Conservation (phyloP, 2,888 invertebrate genomes). For the Sylvicola cinctus region DNA sequence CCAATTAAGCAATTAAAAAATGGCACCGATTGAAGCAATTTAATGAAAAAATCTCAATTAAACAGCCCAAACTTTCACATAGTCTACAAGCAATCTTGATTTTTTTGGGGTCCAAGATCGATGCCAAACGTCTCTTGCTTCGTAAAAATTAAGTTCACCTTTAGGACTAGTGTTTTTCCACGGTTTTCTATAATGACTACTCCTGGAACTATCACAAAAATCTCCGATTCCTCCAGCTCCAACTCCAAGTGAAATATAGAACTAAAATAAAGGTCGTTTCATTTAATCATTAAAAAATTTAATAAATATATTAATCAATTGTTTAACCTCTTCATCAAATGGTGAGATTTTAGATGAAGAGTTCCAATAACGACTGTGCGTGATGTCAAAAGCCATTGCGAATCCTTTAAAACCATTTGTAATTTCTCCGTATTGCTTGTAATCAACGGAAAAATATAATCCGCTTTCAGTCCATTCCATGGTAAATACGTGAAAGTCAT, state of each 20-base stretch:
- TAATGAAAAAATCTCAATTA: too few species aligned
- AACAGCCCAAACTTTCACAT: conserved; percentile 18
- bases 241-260: conserved; percentile 55
- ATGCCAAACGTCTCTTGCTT: conserved; percentile 31
- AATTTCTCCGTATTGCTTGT: conserved; percentile 31
- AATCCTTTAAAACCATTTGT: conserved; percentile 17
- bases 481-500: conserved; percentile 45
- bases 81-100: conserved; percentile 17
- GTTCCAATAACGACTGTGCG: conserved; percentile 33
- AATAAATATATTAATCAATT: conserved; percentile 2
- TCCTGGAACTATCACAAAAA: conserved; percentile 37
- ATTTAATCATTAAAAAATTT: too few species aligned
- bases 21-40: too few species aligned
- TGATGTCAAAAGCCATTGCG: conserved; percentile 10
- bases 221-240: conserved; percentile 55
- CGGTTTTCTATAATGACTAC: conserved; percentile 37
- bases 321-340: conserved; percentile 46
- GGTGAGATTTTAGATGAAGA: conserved; percentile 44
- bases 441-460: conserved; percentile 29
- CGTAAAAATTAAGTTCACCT: conserved; percentile 48
- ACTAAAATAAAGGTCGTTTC: too few species aligned
- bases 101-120: conserved; percentile 42
- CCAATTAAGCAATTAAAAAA: too few species aligned
- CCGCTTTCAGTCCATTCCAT: conserved; percentile 35
- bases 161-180: conserved; percentile 49